Evolutionary conservation across 2,113 vertebrate species (phyloP).

Genomic region (Micromys minutus): DNA sequence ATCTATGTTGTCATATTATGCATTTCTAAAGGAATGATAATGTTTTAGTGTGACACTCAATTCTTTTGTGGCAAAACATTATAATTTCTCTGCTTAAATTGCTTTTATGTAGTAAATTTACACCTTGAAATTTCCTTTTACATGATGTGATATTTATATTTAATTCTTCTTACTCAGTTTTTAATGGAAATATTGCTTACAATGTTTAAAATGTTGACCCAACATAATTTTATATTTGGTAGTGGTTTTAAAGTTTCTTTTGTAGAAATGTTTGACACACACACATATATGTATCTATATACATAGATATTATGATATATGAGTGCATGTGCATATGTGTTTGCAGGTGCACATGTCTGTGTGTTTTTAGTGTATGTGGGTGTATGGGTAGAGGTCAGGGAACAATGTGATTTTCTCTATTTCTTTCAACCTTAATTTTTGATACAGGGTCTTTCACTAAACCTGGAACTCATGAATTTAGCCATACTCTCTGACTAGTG

Average conservation of each 20-base stretch:
- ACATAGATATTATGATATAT: background rate
- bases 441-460: background rate
- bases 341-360: background rate
- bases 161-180: constrained; percentile 22
- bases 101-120: constrained; percentile 23
- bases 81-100: constrained; percentile 12
- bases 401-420: background rate
- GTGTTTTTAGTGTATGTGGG: background rate
- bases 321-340: background rate
- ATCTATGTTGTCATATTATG: background rate
- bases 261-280: background rate
- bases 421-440: no score
- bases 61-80: constrained; percentile 34
- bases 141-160: constrained; percentile 11
- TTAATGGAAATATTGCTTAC: background rate
- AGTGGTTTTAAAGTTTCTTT: background rate
- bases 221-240: constrained; percentile 1
- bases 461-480: background rate
- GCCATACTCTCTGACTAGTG: background rate
- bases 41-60: background rate
- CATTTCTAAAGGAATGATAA: constrained; percentile 37
- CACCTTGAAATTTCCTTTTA: constrained; percentile 27
- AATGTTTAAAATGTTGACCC: constrained; percentile 23
- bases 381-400: background rate
- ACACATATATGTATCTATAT: no score